phyloP scores from a whole-genome alignment of 35 echinoderm and acorn worm genomes.

The Lytechinus pictus region DNA sequence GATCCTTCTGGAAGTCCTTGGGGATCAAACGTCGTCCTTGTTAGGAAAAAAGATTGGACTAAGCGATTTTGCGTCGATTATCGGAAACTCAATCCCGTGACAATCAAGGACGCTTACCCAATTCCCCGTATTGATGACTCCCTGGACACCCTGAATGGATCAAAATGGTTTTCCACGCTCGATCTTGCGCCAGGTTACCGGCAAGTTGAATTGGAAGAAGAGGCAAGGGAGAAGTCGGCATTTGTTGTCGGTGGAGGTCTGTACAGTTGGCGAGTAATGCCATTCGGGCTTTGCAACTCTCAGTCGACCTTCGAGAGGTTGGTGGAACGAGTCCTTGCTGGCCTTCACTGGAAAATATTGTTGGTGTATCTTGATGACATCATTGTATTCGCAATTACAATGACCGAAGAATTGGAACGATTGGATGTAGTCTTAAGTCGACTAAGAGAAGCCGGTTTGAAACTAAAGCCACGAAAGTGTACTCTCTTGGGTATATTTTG shows the following conservation, averaged over 20 bases:
- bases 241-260: no score
- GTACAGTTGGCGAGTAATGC: no score
- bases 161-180: no score
- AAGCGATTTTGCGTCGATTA: no score
- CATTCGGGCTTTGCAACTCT: no score
- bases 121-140: no score
- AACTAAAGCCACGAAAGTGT: slow-evolving; percentile 70
- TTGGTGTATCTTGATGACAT: slow-evolving; percentile 41
- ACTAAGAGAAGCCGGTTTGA: slow-evolving; percentile 46
- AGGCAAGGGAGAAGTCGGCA: no score
- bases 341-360: slow-evolving; percentile 26
- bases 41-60: slow-evolving; percentile 45
- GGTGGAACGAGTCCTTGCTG: slow-evolving; percentile 6
- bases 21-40: slow-evolving; percentile 54
- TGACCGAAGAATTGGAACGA: slow-evolving; percentile 37
- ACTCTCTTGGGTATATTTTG: slow-evolving; percentile 60
- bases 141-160: no score
- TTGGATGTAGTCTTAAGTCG: slow-evolving; percentile 50
- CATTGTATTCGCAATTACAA: neutral
- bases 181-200: no score
- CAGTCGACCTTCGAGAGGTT: neutral
- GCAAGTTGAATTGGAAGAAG: no score
- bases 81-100: no score
- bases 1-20: slow-evolving; percentile 44
- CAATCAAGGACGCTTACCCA: no score